Evolutionary conservation across 2,888 invertebrate species (phyloP).

Genomic region (Metellina segmentata): DNA sequence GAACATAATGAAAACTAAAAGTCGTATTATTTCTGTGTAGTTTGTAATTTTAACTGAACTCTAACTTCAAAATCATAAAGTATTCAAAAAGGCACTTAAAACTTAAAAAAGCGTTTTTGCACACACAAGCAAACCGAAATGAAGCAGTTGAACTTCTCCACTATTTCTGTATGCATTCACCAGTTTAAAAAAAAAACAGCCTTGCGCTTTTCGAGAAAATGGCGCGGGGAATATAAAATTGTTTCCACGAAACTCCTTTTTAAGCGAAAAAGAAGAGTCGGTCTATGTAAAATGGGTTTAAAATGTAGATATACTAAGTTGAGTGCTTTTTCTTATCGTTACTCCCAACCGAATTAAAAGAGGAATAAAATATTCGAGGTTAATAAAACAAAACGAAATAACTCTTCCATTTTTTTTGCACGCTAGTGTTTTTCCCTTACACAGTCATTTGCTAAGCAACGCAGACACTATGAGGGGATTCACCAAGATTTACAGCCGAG

Average conservation of each 20-base stretch:
- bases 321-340: neutral
- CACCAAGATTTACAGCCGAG: conserved; percentile 7
- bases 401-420: neutral
- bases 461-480: neutral
- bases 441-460: conserved; percentile 4
- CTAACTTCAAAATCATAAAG: neutral
- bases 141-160: no score
- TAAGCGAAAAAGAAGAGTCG: neutral
- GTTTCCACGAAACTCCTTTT: neutral
- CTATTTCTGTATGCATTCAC: no score
- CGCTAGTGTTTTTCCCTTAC: neutral
- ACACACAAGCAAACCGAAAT: no score
- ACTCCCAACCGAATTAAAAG: neutral
- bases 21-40: no score
- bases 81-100: neutral
- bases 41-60: no score
- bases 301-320: neutral
- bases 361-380: neutral
- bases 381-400: neutral
- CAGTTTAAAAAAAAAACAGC: no score
- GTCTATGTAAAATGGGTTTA: neutral
- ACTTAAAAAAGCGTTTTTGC: neutral
- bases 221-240: neutral
- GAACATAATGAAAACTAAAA: no score
- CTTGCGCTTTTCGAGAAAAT: no score